Conservation (phyloP, 1,140 invertebrate species). For the Drosophila setifemur region DNA sequence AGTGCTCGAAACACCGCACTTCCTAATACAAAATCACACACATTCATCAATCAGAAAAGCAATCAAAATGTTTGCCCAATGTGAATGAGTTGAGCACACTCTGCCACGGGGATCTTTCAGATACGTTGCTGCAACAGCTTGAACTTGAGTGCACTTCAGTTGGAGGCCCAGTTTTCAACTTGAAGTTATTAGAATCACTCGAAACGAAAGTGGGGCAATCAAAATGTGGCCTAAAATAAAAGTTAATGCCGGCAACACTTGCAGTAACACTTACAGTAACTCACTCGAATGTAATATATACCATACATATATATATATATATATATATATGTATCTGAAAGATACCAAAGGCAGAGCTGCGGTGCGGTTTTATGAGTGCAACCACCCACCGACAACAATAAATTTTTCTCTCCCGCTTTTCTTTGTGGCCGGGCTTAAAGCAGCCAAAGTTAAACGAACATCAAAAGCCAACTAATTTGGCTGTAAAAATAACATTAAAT, state of each 20-base stretch:
- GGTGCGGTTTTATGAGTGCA: slow-evolving; percentile 23
- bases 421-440: slow-evolving; percentile 41
- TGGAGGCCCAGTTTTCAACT: slow-evolving; percentile 19
- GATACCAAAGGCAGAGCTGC: slow-evolving; percentile 12
- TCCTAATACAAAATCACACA: neutral
- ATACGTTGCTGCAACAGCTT: slow-evolving; percentile 64
- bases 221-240: slow-evolving; percentile 50
- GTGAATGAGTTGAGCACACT: slow-evolving; percentile 16
- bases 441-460: slow-evolving; percentile 66
- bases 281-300: neutral
- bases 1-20: too few relatives aligned
- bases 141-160: slow-evolving; percentile 64
- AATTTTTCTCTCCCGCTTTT: slow-evolving; percentile 31
- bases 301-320: neutral
- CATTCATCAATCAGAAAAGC: slow-evolving; percentile 24
- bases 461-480: slow-evolving; percentile 80
- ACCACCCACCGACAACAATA: slow-evolving; percentile 34
- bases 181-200: slow-evolving; percentile 18
- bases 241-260: slow-evolving; percentile 35
- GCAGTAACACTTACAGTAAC: slow-evolving; percentile 7
- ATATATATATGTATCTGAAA: slow-evolving; percentile 4
- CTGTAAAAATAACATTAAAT: slow-evolving; percentile 81
- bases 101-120: slow-evolving; percentile 19
- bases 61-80: slow-evolving; percentile 21
- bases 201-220: slow-evolving; percentile 43